phyloP scores from a whole-genome alignment of 1,140 invertebrate genomes.

The Trichomalopsis sarcophagae region DNA sequence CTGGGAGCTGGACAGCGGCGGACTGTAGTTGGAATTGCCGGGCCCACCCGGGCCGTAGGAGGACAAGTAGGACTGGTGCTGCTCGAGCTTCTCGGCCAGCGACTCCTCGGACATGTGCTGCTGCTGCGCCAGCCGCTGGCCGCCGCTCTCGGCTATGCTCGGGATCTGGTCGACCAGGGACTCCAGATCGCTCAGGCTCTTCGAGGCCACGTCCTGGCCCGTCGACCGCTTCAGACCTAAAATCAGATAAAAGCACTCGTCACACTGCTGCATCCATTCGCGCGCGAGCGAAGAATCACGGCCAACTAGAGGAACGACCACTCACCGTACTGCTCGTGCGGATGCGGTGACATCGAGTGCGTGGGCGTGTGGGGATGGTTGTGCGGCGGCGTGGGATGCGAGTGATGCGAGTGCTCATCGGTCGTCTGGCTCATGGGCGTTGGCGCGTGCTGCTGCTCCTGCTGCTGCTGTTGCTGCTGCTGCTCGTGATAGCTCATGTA shows the following conservation, averaged over 20 bases:
- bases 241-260: background rate
- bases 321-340: constrained; percentile 70
- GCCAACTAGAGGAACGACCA: constrained; percentile 31
- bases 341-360: constrained; percentile 71
- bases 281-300: too few species aligned
- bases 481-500: constrained; percentile 73
- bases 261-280: too few species aligned
- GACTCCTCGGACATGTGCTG: constrained; percentile 60
- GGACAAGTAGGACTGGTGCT: constrained; percentile 67
- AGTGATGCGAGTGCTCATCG: constrained; percentile 71
- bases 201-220: constrained; percentile 86
- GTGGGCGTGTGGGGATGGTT: constrained; percentile 70
- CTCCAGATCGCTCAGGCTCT: constrained; percentile 91
- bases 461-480: constrained; percentile 57
- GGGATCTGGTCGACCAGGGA: constrained; percentile 94
- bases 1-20: constrained; percentile 59
- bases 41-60: constrained; percentile 59
- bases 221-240: constrained; percentile 57
- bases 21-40: constrained; percentile 66
- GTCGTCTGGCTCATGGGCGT: constrained; percentile 67
- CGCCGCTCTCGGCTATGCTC: constrained; percentile 84
- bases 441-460: constrained; percentile 68
- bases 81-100: constrained; percentile 61
- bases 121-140: constrained; percentile 62
- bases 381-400: constrained; percentile 71